These are phyloP conservation scores for Ophiodon elongatus DNA, from an alignment of 2,113 vertebrate species.

Conservation along the genomic window DNA sequence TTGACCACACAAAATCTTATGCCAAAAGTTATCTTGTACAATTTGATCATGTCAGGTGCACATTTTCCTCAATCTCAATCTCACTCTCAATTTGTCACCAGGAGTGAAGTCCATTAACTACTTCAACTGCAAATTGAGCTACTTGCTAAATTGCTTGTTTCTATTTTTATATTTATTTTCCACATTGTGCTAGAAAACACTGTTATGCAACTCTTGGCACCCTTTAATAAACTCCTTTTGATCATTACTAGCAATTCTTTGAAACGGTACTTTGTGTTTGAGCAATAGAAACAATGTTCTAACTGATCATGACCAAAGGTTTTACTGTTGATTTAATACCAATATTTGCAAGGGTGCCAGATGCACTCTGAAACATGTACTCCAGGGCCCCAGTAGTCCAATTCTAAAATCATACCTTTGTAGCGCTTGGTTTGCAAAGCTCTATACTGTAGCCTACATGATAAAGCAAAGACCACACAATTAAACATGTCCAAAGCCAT, in stretches of 20 bases:
- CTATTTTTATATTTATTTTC: neutral
- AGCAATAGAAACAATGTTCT: too few species aligned
- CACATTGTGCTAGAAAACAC: neutral
- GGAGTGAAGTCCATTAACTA: neutral
- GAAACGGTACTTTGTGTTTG: neutral
- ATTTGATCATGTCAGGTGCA: neutral
- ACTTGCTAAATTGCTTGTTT: neutral
- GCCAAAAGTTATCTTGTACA: neutral
- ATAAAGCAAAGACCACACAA: conserved; percentile 2
- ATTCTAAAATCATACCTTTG: conserved; percentile 24
- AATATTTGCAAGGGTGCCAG: neutral
- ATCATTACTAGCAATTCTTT: neutral
- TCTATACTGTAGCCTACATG: neutral
- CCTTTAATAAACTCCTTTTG: neutral
- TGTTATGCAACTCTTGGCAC: neutral
- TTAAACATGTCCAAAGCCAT: conserved; percentile 24
- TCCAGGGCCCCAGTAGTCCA: neutral
- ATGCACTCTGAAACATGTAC: conserved; percentile 6
- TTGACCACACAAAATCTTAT: too few species aligned
- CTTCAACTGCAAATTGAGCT: neutral
- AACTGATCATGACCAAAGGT: neutral
- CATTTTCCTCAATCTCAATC: neutral
- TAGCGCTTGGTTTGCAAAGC: neutral
- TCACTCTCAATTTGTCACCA: neutral
- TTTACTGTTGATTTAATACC: neutral